phyloP scores from a whole-genome alignment of 2,888 invertebrate species.

The Tribolium freemani region DNA sequence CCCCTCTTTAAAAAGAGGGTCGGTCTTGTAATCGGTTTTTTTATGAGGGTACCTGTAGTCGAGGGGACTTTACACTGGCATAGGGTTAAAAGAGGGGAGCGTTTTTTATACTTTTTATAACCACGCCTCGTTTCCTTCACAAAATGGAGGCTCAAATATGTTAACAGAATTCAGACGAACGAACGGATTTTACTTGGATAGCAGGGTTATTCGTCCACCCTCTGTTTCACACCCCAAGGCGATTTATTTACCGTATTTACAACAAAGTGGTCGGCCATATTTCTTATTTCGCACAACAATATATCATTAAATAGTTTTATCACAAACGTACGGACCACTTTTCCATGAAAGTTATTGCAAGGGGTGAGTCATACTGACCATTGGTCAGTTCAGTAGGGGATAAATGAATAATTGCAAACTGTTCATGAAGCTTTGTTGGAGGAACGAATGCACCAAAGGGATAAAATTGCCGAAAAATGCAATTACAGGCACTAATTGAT shows the following conservation, averaged over 20 bases:
- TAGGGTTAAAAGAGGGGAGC: slow-evolving; percentile 48
- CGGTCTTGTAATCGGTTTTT: slow-evolving; percentile 21
- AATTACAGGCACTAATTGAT: neutral
- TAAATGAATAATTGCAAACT: slow-evolving; percentile 42
- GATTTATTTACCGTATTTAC: slow-evolving; percentile 55
- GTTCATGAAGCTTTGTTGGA: slow-evolving; percentile 8
- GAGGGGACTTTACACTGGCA: slow-evolving; percentile 11
- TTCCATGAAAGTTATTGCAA: slow-evolving; percentile 44
- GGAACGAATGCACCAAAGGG: neutral
- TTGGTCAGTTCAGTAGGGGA: slow-evolving; percentile 47
- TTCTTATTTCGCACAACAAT: slow-evolving; percentile 54
- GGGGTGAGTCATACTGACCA: slow-evolving; percentile 55
- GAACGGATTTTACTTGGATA: slow-evolving; percentile 25
- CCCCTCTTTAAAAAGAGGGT: slow-evolving; percentile 39
- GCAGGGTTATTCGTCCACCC: slow-evolving; percentile 39
- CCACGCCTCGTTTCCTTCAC: slow-evolving; percentile 50
- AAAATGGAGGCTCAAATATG: slow-evolving; percentile 50
- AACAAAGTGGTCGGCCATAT: slow-evolving; percentile 47
- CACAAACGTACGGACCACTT: slow-evolving; percentile 49
- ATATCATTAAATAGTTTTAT: slow-evolving; percentile 53
- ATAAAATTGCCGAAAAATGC: neutral
- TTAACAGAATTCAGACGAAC: slow-evolving; percentile 16
- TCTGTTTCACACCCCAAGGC: slow-evolving; percentile 49
- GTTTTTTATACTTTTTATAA: slow-evolving; percentile 56
- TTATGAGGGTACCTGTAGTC: slow-evolving; percentile 36